phyloP scores from a whole-genome alignment of 2,113 vertebrate genomes.

The Pavo muticus region DNA sequence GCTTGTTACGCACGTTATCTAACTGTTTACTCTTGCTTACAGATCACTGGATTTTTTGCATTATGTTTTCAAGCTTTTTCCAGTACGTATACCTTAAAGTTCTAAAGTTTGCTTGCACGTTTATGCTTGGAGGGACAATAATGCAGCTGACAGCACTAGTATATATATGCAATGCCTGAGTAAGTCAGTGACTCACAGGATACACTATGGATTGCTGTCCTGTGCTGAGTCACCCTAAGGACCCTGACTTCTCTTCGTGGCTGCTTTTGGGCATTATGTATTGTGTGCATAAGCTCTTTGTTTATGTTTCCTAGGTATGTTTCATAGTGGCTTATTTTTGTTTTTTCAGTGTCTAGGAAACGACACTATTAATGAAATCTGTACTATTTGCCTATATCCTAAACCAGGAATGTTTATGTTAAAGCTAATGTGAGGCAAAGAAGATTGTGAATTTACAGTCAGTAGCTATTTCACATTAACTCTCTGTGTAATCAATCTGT shows the following conservation, averaged over 20 bases:
- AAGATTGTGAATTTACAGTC: not conserved
- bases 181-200: not conserved
- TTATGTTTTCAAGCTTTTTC: conserved; percentile 87
- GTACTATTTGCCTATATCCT: not conserved
- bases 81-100: conserved; percentile 81
- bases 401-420: not conserved
- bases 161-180: not conserved
- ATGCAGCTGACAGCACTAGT: not conserved
- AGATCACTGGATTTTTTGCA: conserved; percentile 91
- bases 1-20: not conserved
- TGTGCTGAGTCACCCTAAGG: not conserved
- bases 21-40: conserved; percentile 57
- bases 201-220: not conserved
- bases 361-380: not conserved
- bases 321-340: not conserved
- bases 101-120: not conserved
- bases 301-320: not conserved
- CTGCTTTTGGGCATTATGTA: not conserved
- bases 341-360: not conserved
- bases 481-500: not conserved
- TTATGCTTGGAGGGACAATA: not conserved
- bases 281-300: not conserved
- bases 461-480: not conserved
- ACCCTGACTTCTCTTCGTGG: not conserved
- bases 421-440: not conserved